A percentile compares a stretch with the other conserved stretches of the same genome.
phyloP scores from a whole-genome alignment of 1,140 invertebrate genomes.

The Pteromalus puparum region DNA sequence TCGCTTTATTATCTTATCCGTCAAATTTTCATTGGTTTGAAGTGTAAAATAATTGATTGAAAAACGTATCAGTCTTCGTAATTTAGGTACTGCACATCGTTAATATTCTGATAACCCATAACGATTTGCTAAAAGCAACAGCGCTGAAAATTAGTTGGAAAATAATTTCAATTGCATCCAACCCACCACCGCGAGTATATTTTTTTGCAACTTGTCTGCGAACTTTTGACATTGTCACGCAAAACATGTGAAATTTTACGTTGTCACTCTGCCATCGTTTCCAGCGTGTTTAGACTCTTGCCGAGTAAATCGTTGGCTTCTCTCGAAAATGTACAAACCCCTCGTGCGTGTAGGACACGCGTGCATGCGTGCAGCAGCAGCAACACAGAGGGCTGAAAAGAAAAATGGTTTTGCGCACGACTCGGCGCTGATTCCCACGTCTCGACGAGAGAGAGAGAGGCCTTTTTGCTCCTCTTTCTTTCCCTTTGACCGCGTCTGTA shows the following conservation, averaged over 20 bases:
- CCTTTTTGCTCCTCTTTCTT: constrained; percentile 39
- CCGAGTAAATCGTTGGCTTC: constrained; percentile 8
- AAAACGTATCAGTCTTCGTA: background rate
- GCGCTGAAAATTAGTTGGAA: background rate
- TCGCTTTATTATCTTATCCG: constrained; percentile 17
- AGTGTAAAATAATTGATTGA: background rate
- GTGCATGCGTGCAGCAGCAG: constrained; percentile 12
- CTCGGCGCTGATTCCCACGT: constrained; percentile 38
- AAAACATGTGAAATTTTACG: background rate
- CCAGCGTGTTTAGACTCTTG: background rate
- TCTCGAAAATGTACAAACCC: constrained; percentile 8
- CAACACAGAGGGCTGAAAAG: constrained; percentile 27
- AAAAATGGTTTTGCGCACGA: constrained; percentile 46
- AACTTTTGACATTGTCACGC: background rate
- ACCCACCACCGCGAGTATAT: too few relatives aligned
- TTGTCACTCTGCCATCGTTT: background rate
- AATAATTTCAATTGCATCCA: too few relatives aligned
- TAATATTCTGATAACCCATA: background rate
- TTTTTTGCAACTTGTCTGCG: background rate
- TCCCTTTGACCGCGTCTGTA: background rate
- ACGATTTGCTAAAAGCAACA: background rate
- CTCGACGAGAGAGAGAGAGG: background rate
- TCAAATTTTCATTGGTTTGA: constrained; percentile 5
- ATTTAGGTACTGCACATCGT: background rate
- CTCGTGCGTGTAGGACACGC: constrained; percentile 21